Evolutionary conservation across 2,888 invertebrate genomes (phyloP), one percentile per base, ranked within the genome.

Genomic region (Luperina nickerlii): DNA sequence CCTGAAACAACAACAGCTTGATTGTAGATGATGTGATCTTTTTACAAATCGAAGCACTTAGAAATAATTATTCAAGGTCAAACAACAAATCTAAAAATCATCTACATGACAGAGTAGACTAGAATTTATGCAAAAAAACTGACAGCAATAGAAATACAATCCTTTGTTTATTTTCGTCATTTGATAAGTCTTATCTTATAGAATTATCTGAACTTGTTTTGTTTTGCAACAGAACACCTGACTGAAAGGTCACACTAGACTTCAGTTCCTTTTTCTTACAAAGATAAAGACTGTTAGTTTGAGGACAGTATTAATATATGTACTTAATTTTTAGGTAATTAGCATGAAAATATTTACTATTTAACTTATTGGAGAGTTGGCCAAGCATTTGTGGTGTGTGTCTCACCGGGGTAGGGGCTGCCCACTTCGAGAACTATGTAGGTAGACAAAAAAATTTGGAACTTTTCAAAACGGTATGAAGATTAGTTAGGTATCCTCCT

Each of bases 81-180:
- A 74, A 15, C 9, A 20, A 27, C 51, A 83, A 74, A 73, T 15
- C 5, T 76, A 51, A 72, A 54, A 79, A 38, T 60, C 51, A 51
- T 48, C n/a, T 67, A 65, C 48, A 24, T 79, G 32, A 66, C 32
- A 51, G 51, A 60, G 13, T 51, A 57, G 5, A 68, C 48, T n/a
- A 78, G 66, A 66, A 42, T 67, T 9, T 65, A 38, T n/a, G 20
- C 68, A 68, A 77, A 68, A 68, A 78, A 75, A 51, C 32, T 45
- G 20, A 38, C 32, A 45, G 45, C 54, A 72, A 65, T 74, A 82
- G 74, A 74, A 83, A 76, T 71, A 80, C 51, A 74, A 71, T 81
- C 70, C 86, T 81, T 88, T 89, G 89, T 89, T 85, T 89, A 79
- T 88, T 80, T 81, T 87, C 68, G 54, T 85, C 83, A 83, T 84